Percentiles rank a stretch among this genome's conserved stretches.
phyloP scores from a whole-genome alignment of 1,140 invertebrate species.

The Brachystomella parvula region DNA sequence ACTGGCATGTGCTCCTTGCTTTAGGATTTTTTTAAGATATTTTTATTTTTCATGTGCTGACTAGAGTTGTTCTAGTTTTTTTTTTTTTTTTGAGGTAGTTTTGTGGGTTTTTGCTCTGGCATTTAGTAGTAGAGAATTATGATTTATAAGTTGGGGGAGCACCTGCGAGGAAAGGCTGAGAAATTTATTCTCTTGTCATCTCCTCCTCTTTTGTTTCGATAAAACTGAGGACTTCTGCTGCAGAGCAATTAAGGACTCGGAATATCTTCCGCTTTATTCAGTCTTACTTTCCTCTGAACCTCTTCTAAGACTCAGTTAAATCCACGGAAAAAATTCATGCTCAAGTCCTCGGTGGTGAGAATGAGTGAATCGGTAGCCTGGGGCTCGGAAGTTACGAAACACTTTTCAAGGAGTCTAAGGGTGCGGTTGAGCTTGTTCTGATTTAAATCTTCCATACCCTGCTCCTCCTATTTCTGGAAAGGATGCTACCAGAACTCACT shows the following conservation, averaged over 20 bases:
- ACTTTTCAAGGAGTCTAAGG: background rate
- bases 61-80: background rate
- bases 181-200: background rate
- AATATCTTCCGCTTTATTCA: background rate
- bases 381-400: slow-evolving; percentile 7
- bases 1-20: too few species aligned
- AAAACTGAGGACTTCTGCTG: background rate
- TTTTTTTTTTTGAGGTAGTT: background rate
- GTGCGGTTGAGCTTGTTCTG: background rate
- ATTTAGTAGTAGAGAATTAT: background rate
- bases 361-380: background rate
- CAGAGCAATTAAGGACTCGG: background rate
- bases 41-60: background rate
- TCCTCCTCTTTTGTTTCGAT: background rate
- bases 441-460: background rate
- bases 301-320: background rate
- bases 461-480: too few species aligned
- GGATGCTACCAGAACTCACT: background rate
- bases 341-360: background rate
- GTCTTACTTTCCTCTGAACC: background rate
- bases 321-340: background rate
- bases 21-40: background rate
- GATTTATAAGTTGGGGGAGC: background rate
- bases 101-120: background rate
- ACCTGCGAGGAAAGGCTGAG: background rate